Evolutionary conservation across 2,113 vertebrate species (phyloP).

Genomic region (Porphyrio hochstetteri): DNA sequence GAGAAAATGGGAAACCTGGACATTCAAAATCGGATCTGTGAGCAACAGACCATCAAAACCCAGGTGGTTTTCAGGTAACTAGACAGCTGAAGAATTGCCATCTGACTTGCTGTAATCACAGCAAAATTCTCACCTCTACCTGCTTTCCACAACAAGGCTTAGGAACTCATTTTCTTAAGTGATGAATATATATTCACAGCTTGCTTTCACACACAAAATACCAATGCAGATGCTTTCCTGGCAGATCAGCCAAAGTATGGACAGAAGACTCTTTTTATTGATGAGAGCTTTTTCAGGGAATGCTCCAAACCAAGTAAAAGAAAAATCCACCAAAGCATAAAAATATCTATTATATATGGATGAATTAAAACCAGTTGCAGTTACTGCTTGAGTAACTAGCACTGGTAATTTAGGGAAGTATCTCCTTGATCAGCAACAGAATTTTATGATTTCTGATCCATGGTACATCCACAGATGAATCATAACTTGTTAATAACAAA

Average conservation of each 20-base stretch:
- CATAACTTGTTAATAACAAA: not conserved
- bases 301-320: not conserved
- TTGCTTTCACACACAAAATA: not conserved
- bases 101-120: not conserved
- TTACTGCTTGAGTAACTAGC: not conserved
- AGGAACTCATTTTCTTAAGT: not conserved
- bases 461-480: not conserved
- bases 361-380: not conserved
- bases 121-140: not conserved
- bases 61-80: not conserved
- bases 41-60: not conserved
- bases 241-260: not conserved
- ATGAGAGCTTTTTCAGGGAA: not conserved
- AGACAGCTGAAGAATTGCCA: not conserved
- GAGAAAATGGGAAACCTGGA: not conserved
- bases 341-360: not conserved
- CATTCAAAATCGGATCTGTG: not conserved
- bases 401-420: not conserved
- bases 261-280: not conserved
- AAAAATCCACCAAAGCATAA: not conserved
- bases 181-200: not conserved
- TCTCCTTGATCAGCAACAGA: not conserved
- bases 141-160: not conserved
- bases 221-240: not conserved
- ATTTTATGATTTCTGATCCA: not conserved